These are phyloP conservation scores for Scaptodrosophila lebanonensis DNA, from an alignment of 1,140 invertebrate genomes.

Conservation along the genomic window DNA sequence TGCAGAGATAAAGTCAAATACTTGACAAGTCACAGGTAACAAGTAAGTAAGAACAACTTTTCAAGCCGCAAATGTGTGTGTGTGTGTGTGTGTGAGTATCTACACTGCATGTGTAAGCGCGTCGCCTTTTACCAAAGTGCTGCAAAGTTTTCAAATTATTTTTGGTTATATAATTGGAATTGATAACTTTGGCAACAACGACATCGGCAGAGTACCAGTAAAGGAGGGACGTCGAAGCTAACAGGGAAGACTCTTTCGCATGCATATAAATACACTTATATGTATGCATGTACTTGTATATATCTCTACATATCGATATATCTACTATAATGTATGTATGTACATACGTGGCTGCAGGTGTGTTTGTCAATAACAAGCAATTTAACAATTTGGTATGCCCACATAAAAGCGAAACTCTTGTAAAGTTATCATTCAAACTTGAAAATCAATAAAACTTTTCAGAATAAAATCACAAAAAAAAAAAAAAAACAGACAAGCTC, in stretches of 20 bases:
- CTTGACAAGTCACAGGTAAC: slow-evolving; percentile 74
- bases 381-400: slow-evolving; percentile 62
- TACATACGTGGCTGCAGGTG: slow-evolving; percentile 30
- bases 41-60: slow-evolving; percentile 71
- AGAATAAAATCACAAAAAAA: slow-evolving; percentile 37
- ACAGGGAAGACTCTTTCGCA: not conserved
- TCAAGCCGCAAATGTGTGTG: slow-evolving; percentile 51
- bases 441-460: slow-evolving; percentile 74
- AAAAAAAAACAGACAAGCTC: not conserved
- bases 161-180: slow-evolving; percentile 75
- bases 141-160: slow-evolving; percentile 74
- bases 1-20: slow-evolving; percentile 72
- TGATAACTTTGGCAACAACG: slow-evolving; percentile 62
- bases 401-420: slow-evolving; percentile 60
- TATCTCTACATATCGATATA: no score
- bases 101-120: slow-evolving; percentile 13
- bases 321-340: not conserved
- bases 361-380: slow-evolving; percentile 74
- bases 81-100: slow-evolving; percentile 4
- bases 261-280: no score
- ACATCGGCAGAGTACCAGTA: slow-evolving; percentile 22
- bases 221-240: slow-evolving; percentile 7
- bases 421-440: slow-evolving; percentile 74
- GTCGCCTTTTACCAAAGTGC: slow-evolving; percentile 61
- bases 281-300: no score